phyloP scores from a whole-genome alignment of 2,113 vertebrate species.

The Sprattus sprattus region DNA sequence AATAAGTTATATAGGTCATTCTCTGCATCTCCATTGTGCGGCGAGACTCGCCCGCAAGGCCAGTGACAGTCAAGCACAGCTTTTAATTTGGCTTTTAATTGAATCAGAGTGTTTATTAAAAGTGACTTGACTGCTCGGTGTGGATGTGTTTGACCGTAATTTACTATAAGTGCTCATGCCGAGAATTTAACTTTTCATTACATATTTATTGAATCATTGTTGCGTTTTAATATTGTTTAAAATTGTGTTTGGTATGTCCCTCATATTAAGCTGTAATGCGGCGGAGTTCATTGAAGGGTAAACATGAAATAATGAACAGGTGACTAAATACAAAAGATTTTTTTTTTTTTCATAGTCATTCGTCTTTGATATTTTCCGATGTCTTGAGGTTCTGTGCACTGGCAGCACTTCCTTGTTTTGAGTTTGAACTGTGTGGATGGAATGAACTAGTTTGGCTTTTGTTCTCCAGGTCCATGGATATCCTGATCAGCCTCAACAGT shows the following conservation, averaged over 20 bases:
- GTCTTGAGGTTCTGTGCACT: not conserved
- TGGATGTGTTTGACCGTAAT: not conserved
- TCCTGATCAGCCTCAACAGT: conserved; percentile 85
- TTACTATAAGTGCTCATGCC: not conserved
- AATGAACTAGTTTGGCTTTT: conserved; percentile 21
- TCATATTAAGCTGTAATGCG: no score
- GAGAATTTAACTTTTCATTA: not conserved
- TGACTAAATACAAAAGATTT: not conserved
- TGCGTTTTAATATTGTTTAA: not conserved
- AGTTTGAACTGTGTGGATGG: not conserved
- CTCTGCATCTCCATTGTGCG: not conserved
- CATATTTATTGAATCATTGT: not conserved
- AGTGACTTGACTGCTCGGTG: not conserved
- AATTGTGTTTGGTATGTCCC: not conserved
- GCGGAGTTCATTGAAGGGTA: no score
- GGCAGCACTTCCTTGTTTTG: not conserved
- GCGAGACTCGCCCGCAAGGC: not conserved
- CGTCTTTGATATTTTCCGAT: not conserved
- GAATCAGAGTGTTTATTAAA: conserved; percentile 20
- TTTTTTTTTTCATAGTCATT: not conserved
- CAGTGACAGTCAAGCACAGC: not conserved
- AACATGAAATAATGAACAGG: no score
- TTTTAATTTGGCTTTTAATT: conserved; percentile 18
- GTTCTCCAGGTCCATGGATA: conserved; percentile 81
- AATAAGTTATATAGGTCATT: conserved; percentile 58